Base-by-base conservation (phyloP, 1,140 invertebrate genomes). In the Apis florea region DNA sequence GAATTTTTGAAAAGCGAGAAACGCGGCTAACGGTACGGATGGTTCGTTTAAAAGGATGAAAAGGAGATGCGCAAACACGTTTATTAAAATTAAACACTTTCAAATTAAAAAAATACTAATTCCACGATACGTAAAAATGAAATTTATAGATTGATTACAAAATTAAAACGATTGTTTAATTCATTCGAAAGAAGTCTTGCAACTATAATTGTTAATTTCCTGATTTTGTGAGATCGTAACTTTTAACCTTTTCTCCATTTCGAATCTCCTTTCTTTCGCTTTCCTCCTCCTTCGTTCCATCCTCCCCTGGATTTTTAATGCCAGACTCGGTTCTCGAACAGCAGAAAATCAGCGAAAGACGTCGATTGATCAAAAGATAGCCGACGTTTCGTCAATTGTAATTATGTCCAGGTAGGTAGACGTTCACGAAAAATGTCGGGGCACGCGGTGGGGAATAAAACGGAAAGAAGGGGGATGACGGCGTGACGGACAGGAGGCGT, bases 381-480 rank as follows among this genome's bases (percentile, higher is more conserved):
- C 73, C 61, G 84, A 82, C 86, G 85, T 90, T 89, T 91, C 86
- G 87, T 91, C 87, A 88, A 91, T 90, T 92, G 90, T 92, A 92
- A 90, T 91, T 89, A 83, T 77, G 67, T 77, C 76, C 87, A 89
- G 88, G 89, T 91, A 91, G 84, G 82, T 85, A 76, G 85, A 88
- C 84, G 85, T 77, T 89, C 85, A 89, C 89, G 82, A 90, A 88
- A 89, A 94, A 94, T 93, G 92, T 91, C 79, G 92, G 91, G 85
- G 83, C 89, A 40, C 93, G 93, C 93, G 94, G 94, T 94, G 93
- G 94, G 94, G 95, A 94, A 94, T 94, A 93, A 91, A 93, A 90
- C 90, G 86, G 89, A 88, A 94, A 89, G 84, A 67, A 82, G 88
- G 84, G 91, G 84, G 89, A 90, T 88, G 90, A 91, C 74, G 77